Percentiles rank a stretch among this genome's conserved stretches.
Conservation (phyloP, 2,888 invertebrate species). For the Meliscaeva auricollis region DNA sequence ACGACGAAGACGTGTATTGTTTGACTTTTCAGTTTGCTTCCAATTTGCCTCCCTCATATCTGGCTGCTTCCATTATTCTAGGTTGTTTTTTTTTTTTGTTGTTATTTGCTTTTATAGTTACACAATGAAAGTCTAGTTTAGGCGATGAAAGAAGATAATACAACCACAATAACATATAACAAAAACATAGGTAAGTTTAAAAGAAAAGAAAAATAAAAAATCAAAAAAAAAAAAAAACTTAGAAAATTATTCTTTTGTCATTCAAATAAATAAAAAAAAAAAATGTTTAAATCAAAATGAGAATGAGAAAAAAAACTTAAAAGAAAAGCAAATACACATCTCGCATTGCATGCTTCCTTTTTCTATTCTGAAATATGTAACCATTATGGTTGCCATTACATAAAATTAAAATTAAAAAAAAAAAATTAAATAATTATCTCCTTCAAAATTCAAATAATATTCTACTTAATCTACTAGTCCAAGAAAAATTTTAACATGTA, state of each 20-base stretch:
- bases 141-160: slow-evolving; percentile 38
- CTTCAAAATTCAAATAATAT: too few relatives aligned
- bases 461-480: too few relatives aligned
- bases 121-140: slow-evolving; percentile 44
- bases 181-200: not conserved
- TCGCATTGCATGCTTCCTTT: slow-evolving; percentile 33
- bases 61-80: slow-evolving; percentile 16
- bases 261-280: slow-evolving; percentile 48
- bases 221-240: slow-evolving; percentile 32
- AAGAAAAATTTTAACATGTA: too few relatives aligned
- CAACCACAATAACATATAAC: slow-evolving; percentile 57
- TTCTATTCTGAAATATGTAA: not conserved
- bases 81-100: too few relatives aligned
- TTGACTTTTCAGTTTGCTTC: slow-evolving; percentile 53
- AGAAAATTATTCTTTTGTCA: slow-evolving; percentile 73
- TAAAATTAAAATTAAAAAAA: not conserved
- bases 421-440: too few relatives aligned
- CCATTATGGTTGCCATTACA: not conserved
- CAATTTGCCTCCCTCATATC: slow-evolving; percentile 26
- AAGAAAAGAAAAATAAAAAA: not conserved
- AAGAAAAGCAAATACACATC: slow-evolving; percentile 57
- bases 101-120: slow-evolving; percentile 19
- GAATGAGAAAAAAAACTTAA: slow-evolving; percentile 38
- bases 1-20: slow-evolving; percentile 60
- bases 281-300: slow-evolving; percentile 18